phyloP scores from a whole-genome alignment of 2,113 vertebrate genomes.

The Seriola rivoliana region DNA sequence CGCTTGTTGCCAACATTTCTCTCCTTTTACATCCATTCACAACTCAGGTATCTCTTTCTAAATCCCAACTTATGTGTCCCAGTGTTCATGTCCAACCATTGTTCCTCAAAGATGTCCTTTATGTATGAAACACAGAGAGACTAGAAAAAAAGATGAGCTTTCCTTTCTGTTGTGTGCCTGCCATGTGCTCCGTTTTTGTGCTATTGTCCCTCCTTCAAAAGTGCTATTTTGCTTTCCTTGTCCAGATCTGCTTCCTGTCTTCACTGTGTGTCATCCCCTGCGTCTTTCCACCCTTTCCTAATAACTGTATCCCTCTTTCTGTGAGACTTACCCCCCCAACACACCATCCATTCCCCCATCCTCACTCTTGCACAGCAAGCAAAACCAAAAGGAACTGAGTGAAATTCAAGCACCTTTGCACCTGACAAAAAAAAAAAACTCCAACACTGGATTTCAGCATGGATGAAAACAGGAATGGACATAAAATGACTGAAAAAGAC shows the following conservation, averaged over 20 bases:
- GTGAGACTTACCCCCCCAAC: slow-evolving; percentile 13
- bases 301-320: slow-evolving; percentile 23
- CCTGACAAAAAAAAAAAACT: neutral
- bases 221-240: slow-evolving; percentile 42
- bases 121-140: slow-evolving; percentile 35
- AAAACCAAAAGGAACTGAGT: slow-evolving; percentile 40
- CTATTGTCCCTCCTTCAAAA: slow-evolving; percentile 5
- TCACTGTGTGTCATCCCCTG: slow-evolving; percentile 36
- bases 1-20: neutral
- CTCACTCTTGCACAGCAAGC: slow-evolving; percentile 34
- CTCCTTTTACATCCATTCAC: slow-evolving; percentile 41
- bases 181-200: slow-evolving; percentile 39
- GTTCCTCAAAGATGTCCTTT: slow-evolving; percentile 62
- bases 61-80: slow-evolving; percentile 10
- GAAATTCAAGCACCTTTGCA: slow-evolving; percentile 31
- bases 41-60: slow-evolving; percentile 74
- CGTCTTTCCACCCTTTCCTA: slow-evolving; percentile 2
- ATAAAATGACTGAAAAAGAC: slow-evolving; percentile 28
- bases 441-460: slow-evolving; percentile 45
- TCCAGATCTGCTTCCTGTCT: slow-evolving; percentile 60
- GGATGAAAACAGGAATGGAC: slow-evolving; percentile 59
- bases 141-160: slow-evolving; percentile 14
- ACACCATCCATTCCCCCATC: neutral
- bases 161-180: slow-evolving; percentile 47
- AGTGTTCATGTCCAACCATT: slow-evolving; percentile 45